Percentiles rank a stretch among this genome's conserved stretches.
These are phyloP conservation scores for Oncorhynchus tshawytscha DNA, from an alignment of 2,113 vertebrate species.

Conservation along the genomic window DNA sequence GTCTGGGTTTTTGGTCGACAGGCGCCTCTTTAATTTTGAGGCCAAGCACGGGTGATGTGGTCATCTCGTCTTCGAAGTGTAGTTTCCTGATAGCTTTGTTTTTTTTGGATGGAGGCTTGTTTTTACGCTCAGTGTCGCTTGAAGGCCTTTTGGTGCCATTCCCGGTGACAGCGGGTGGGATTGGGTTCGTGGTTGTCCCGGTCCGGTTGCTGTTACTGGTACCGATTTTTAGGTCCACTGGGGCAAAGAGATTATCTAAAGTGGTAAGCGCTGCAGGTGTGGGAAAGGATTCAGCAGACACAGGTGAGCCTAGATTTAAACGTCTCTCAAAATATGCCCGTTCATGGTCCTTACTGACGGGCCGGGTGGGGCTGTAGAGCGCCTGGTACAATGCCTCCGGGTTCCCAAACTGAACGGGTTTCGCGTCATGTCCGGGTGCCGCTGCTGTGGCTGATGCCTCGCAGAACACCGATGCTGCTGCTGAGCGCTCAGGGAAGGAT, in stretches of 20 bases:
- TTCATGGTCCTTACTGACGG: constrained; percentile 81
- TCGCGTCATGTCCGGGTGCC: constrained; percentile 44
- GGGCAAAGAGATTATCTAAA: constrained; percentile 67
- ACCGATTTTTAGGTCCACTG: constrained; percentile 74
- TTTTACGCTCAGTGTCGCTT: constrained; percentile 63
- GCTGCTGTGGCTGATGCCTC: constrained; percentile 50
- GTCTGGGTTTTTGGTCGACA: constrained; percentile 70
- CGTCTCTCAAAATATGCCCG: constrained; percentile 76
- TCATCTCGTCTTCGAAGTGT: constrained; percentile 90
- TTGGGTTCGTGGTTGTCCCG: constrained; percentile 39
- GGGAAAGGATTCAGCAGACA: constrained; percentile 86
- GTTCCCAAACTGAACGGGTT: constrained; percentile 78
- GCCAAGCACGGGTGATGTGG: constrained; percentile 91
- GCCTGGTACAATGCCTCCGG: constrained; percentile 77
- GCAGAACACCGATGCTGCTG: constrained; percentile 50
- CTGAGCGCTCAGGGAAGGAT: constrained; percentile 44
- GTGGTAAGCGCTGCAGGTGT: constrained; percentile 69
- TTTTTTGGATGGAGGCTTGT: constrained; percentile 76
- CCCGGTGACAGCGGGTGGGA: constrained; percentile 13
- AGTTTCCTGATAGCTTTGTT: constrained; percentile 86
- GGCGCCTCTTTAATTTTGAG: constrained; percentile 88
- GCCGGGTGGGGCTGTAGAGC: constrained; percentile 86
- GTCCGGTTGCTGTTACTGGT: constrained; percentile 66
- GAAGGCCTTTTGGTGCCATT: constrained; percentile 63
- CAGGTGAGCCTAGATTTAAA: constrained; percentile 82